phyloP scores from a whole-genome alignment of 2,888 invertebrate species.

The Drosophila ezoana region DNA sequence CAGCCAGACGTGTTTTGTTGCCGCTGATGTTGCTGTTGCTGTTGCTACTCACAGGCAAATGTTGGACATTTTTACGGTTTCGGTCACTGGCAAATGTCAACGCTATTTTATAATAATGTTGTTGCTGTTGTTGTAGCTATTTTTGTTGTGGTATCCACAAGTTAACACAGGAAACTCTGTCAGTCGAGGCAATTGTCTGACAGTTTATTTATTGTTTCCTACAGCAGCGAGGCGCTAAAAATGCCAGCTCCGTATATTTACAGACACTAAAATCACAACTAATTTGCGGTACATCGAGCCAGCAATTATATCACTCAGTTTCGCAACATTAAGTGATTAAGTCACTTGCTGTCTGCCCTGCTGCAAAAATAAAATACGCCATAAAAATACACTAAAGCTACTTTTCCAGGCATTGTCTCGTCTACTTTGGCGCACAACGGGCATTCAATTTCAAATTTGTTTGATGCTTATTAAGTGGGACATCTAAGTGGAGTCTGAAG shows the following conservation, averaged over 20 bases:
- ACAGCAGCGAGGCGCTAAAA: constrained; percentile 46
- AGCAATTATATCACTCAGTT: constrained; percentile 32
- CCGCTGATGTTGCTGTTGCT: constrained; percentile 34
- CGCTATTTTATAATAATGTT: constrained; percentile 55
- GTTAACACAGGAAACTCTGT: constrained; percentile 40
- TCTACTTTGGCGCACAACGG: background rate
- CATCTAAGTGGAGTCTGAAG: constrained; percentile 56
- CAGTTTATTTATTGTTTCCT: constrained; percentile 61
- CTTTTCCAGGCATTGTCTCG: background rate
- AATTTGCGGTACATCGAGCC: constrained; percentile 43
- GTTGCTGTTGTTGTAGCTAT: constrained; percentile 13
- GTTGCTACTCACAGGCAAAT: constrained; percentile 60
- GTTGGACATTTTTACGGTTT: constrained; percentile 76
- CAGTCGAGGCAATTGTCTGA: constrained; percentile 42
- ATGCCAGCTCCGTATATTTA: constrained; percentile 19
- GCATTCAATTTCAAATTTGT: constrained; percentile 10
- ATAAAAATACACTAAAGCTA: background rate
- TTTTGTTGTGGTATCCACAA: constrained; percentile 28
- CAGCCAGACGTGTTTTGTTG: constrained; percentile 37
- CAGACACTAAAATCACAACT: constrained; percentile 39
- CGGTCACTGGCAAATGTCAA: constrained; percentile 73
- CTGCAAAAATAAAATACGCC: background rate
- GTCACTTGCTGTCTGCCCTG: constrained; percentile 4
- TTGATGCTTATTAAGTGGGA: constrained; percentile 44
- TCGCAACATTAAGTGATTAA: constrained; percentile 23